Conservation (phyloP, 2,113 vertebrate species). For the Sinocyclocheilus rhinocerous region DNA sequence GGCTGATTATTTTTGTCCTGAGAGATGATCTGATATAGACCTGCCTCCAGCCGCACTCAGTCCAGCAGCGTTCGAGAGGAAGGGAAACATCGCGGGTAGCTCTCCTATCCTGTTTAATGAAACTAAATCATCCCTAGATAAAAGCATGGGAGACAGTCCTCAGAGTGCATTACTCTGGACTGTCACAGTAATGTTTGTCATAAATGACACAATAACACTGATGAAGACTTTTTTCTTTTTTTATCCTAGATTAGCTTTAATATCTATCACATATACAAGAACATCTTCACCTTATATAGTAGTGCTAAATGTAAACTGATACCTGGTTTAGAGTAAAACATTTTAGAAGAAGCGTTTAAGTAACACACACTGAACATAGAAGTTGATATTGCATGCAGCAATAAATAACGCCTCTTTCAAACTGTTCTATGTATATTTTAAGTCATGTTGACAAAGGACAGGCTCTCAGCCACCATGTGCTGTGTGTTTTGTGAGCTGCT, state of each 20-base stretch:
- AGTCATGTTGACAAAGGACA: not conserved
- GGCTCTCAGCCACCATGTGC: not conserved
- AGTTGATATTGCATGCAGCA: not conserved
- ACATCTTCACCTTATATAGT: slow-evolving; percentile 9
- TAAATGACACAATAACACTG: slow-evolving; percentile 1
- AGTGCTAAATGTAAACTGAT: not conserved
- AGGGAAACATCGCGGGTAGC: not conserved
- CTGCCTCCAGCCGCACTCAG: not conserved
- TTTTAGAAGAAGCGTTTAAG: not conserved
- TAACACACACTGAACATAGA: not conserved
- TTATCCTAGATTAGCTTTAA: slow-evolving; percentile 4
- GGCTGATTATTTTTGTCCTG: slow-evolving; percentile 23
- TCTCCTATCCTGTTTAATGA: not conserved
- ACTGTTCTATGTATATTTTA: not conserved
- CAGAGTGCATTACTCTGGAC: slow-evolving; percentile 10
- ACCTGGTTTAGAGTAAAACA: not conserved
- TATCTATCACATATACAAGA: slow-evolving; percentile 21
- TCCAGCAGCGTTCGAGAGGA: not conserved
- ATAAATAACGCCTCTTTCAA: slow-evolving; percentile 14
- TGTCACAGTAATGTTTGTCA: not conserved
- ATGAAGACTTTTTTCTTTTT: slow-evolving; percentile 17
- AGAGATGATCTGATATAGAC: slow-evolving; percentile 20
- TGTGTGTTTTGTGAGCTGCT: not conserved
- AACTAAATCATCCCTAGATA: not conserved
- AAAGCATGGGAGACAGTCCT: slow-evolving; percentile 15